Evolutionary conservation across 53 echinoderm and acorn worm genomes (phyloP), one percentile per base, ranked within the genome.

Genomic region (Stichopus horrens): DNA sequence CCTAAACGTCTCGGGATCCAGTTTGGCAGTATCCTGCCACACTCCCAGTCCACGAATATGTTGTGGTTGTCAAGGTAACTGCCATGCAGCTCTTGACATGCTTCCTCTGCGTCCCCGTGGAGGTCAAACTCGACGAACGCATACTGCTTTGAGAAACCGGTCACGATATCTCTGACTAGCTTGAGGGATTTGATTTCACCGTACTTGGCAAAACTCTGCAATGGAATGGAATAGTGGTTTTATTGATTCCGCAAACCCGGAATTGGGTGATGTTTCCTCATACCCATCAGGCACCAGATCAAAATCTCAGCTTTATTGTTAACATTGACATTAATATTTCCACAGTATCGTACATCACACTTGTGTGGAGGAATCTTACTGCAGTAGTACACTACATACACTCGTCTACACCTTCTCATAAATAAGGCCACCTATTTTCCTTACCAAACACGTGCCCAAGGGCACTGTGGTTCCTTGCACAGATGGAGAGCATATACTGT

Each of bases 1-100:
- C 98, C 98, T n/a, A 98, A 71, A 73, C 98, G 86, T 88, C 98
- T 91, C 4, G 98, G 98, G 7, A 98, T 90, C 99, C 99, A 99
- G 2, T 93, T 93, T 23, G 92, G 83, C 22, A 99, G 52, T 8
- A 88, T 89, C 23, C 94, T 83, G 60, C 90, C 93, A 74, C 92
- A 93, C 80, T 99, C 99, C 74, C 88, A 93, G 60, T 99, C 99
- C 10, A 96, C 94, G 21, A 96, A 92, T 37, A 99, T 79, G 23
- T 92, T 93, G 23, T 83, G 80, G 57, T 93, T 93, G 75, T 99
- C 99, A 11, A 94, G 53, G 54, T 88, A 80, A 52, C 78, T 71
- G 23, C 90, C 76, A 51, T 99, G 88, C 19, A 92, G 84, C 23
- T 93, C 92, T 9, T 77, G 51, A 66, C 87, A 52, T 5, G 99